Base-by-base conservation (phyloP, 2,888 invertebrate genomes). In the Reticulitermes lucifugus region DNA sequence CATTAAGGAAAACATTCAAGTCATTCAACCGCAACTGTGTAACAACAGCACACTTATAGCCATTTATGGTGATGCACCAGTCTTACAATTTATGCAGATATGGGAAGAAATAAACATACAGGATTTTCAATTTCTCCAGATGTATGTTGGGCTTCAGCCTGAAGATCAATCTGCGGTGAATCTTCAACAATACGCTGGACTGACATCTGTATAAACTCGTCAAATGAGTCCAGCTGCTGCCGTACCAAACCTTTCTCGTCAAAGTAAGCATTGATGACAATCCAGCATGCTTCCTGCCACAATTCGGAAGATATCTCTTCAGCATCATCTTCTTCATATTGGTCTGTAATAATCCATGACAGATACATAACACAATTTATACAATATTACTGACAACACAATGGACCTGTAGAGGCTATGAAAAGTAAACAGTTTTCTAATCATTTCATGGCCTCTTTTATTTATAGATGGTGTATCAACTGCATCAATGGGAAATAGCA, bases 221-320 rank as follows among this genome's bases (percentile, higher is more conserved):
- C 99, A 90, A 99, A 99, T 89, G 99, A 99, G 91, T 99, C 99
- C 88, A 99, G 93, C 90, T 99, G 99, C 90, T 99, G 99, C 83
- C 99, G 95, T 75, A 99, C 99, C 87, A 99, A 93, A 91, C 99
- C 99, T 91, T 99, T 99, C 91, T 99, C 99, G 90, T 99, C 99
- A 90, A 99, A 99, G 91, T 99, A 99, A 0, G 99, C 98, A 90
- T 99, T 99, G 90, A 99, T 99, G 86, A 99, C 99, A 90, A 99
- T 99, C 99, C 99, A 99, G 90, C 99, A 99, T 77, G 99, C 99
- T 93, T 99, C 99, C 91, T 99, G 99, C 99, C 99, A 99, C 87
- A 99, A 92, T 90, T 99, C 99, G 10, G 98, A 96, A 59, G 98
- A 98, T 89, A 99, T 98, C 92, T 99, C 99, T 91, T 98, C 98